phyloP scores from a whole-genome alignment of 2,113 vertebrate species.

The Leptodactylus fuscus region DNA sequence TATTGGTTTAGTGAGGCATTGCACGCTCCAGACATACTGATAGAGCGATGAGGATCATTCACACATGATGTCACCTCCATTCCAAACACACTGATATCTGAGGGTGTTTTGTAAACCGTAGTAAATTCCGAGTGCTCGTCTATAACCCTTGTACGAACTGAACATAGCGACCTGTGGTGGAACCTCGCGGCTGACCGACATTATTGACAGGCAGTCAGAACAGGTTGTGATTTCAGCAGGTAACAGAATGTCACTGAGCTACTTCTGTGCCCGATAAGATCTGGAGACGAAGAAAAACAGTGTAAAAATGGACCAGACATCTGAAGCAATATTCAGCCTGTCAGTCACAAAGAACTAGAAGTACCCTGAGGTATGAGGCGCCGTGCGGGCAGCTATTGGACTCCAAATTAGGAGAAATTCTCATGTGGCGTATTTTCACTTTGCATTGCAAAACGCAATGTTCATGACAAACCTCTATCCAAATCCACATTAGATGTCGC shows the following conservation, averaged over 20 bases:
- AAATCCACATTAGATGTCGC: too few relatives aligned
- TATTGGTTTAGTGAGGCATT: too few relatives aligned
- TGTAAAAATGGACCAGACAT: background rate
- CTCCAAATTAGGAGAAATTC: too few relatives aligned
- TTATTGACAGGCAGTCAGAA: slow-evolving; percentile 25
- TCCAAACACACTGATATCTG: too few relatives aligned
- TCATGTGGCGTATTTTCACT: too few relatives aligned
- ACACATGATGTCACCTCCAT: background rate
- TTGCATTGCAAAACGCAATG: too few relatives aligned
- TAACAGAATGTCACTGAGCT: slow-evolving; percentile 43
- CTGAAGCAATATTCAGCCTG: background rate
- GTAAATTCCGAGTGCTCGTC: too few relatives aligned
- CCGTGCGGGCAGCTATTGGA: background rate
- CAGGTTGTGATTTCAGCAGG: slow-evolving; percentile 37
- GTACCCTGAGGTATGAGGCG: background rate
- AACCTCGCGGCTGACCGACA: background rate
- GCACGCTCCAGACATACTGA: too few relatives aligned
- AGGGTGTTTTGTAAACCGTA: slow-evolving; percentile 4
- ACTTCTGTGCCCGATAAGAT: slow-evolving; percentile 44
- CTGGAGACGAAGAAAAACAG: background rate
- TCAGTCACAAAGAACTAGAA: background rate
- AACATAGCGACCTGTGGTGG: background rate
- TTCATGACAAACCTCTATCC: too few relatives aligned
- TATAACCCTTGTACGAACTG: background rate
- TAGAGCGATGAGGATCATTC: too few relatives aligned